Conservation (phyloP, 35 echinoderm and acorn worm species). For the Hemicentrotus pulcherrimus region DNA sequence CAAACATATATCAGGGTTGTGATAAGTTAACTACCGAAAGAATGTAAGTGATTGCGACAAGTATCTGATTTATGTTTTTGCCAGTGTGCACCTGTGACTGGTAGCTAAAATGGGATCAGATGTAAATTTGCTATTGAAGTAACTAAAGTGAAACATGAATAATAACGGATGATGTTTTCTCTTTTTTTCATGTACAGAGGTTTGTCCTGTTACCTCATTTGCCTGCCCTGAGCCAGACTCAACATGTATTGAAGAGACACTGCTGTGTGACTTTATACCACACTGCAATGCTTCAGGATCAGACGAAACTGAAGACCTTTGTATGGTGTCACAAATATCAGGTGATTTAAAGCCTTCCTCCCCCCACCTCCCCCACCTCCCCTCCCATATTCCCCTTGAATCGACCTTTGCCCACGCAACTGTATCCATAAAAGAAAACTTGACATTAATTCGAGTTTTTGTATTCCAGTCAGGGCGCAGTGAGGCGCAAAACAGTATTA, state of each 20-base stretch:
- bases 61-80: too few species aligned
- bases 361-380: too few species aligned
- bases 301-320: neutral
- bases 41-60: too few species aligned
- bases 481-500: neutral
- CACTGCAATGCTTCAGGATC: neutral
- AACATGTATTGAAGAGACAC: neutral
- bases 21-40: too few species aligned
- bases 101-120: too few species aligned
- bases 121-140: too few species aligned
- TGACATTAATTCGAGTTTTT: neutral
- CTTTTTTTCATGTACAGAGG: neutral
- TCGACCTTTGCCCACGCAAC: neutral
- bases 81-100: too few species aligned
- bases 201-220: neutral
- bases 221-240: neutral
- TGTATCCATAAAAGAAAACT: neutral
- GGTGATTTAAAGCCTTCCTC: neutral
- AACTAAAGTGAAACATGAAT: too few species aligned
- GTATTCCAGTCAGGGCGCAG: neutral
- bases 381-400: too few species aligned
- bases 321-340: neutral
- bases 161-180: too few species aligned
- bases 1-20: too few species aligned
- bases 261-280: neutral